These are phyloP conservation scores for Agapornis roseicollis DNA, from an alignment of 2,113 vertebrate genomes.

Conservation along the genomic window DNA sequence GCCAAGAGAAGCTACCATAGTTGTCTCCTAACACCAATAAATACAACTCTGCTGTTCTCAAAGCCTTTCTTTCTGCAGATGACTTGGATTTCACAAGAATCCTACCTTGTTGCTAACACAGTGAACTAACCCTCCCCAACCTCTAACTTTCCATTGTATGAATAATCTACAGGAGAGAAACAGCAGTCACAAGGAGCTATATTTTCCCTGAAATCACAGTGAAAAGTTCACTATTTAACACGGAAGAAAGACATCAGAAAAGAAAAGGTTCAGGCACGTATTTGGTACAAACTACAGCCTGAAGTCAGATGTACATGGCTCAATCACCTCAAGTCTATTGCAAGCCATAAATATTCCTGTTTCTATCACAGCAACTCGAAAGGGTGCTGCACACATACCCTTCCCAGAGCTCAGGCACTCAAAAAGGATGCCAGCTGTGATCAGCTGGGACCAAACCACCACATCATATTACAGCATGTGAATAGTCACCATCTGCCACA, in stretches of 20 bases:
- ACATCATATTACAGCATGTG: background rate
- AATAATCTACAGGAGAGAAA: background rate
- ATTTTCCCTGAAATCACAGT: background rate
- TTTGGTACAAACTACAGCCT: background rate
- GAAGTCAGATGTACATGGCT: background rate
- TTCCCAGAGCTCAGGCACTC: background rate
- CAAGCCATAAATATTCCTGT: background rate
- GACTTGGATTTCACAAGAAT: background rate
- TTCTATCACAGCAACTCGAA: background rate
- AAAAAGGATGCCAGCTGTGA: background rate
- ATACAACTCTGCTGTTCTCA: background rate
- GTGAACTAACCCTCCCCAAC: background rate
- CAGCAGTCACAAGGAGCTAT: background rate
- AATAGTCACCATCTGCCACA: background rate
- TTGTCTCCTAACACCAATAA: background rate
- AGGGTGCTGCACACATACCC: background rate
- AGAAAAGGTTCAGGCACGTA: background rate
- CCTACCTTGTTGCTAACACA: background rate
- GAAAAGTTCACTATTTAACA: background rate
- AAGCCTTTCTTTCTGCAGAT: background rate
- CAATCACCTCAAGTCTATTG: background rate
- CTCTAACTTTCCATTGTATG: background rate
- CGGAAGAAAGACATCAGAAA: background rate
- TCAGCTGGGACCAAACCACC: background rate
- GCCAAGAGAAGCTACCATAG: background rate